phyloP scores from a whole-genome alignment of 2,797 vertebrate species.

The Lates japonicus region DNA sequence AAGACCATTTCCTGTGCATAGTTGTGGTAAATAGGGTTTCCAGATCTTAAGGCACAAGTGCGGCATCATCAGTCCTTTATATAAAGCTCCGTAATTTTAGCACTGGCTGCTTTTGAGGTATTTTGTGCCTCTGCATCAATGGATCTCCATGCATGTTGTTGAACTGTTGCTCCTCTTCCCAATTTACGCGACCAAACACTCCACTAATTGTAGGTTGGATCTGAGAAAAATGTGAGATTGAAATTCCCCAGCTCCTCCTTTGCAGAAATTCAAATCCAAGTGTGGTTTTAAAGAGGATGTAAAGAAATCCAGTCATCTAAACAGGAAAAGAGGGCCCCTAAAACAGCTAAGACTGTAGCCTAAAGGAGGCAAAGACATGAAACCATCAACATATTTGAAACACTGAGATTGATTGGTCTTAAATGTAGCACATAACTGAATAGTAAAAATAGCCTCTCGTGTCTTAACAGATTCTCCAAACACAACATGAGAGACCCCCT shows the following conservation, averaged over 20 bases:
- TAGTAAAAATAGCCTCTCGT: background rate
- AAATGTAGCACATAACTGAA: background rate
- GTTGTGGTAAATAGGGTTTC: constrained; percentile 64
- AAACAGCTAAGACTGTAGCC: constrained; percentile 16
- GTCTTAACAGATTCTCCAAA: background rate
- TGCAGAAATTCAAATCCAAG: constrained; percentile 49
- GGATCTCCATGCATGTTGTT: constrained; percentile 49
- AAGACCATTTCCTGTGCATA: constrained; percentile 62
- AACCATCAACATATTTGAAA: constrained; percentile 13
- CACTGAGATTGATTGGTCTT: background rate
- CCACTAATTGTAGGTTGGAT: constrained; percentile 81
- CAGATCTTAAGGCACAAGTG: constrained; percentile 55
- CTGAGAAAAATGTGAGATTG: constrained; percentile 68
- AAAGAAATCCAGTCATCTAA: constrained; percentile 46
- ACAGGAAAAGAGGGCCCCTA: constrained; percentile 27
- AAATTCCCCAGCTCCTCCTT: constrained; percentile 66
- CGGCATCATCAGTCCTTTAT: constrained; percentile 56
- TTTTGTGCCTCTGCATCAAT: constrained; percentile 54
- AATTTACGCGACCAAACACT: constrained; percentile 65
- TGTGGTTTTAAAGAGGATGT: constrained; percentile 62
- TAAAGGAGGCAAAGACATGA: constrained; percentile 6
- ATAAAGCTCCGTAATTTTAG: constrained; percentile 75
- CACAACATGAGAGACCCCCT: background rate
- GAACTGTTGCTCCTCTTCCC: constrained; percentile 66
- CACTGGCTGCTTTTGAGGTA: constrained; percentile 57